A percentile compares a stretch with the other conserved stretches of the same genome.
Evolutionary conservation across 2,888 invertebrate species (phyloP).

Genomic region (Polydrusus cervinus): DNA sequence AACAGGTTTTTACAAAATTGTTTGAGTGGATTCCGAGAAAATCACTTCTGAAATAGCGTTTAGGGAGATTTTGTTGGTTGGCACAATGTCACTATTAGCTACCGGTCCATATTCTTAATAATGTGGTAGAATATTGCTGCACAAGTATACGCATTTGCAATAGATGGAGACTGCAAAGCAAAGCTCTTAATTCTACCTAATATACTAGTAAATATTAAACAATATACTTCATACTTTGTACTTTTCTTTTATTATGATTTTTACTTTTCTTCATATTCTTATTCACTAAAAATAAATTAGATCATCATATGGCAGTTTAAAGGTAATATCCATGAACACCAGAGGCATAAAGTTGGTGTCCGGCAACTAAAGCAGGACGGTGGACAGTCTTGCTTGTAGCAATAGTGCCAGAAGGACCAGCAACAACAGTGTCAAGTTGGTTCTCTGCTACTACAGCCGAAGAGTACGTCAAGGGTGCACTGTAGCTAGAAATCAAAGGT

Average conservation of each 20-base stretch:
- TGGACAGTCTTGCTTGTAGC: constrained; percentile 56
- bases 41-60: too few species aligned
- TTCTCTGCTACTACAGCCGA: constrained; percentile 53
- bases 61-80: too few species aligned
- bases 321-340: constrained; percentile 36
- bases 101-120: too few species aligned
- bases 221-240: not conserved
- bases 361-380: constrained; percentile 44
- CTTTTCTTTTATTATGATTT: constrained; percentile 28
- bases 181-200: too few species aligned
- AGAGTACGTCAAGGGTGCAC: constrained; percentile 53
- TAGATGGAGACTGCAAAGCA: too few species aligned
- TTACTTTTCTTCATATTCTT: constrained; percentile 30
- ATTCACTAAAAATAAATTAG: constrained; percentile 41
- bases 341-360: constrained; percentile 36
- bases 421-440: constrained; percentile 48
- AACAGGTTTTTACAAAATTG: too few species aligned
- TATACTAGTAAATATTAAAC: not conserved
- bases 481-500: constrained; percentile 44
- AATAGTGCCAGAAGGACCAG: constrained; percentile 63
- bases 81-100: too few species aligned
- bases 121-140: too few species aligned
- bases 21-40: too few species aligned
- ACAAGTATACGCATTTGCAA: too few species aligned
- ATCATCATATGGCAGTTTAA: constrained; percentile 32